Conservation (phyloP, 2,113 vertebrate species). For the Bettongia penicillata region DNA sequence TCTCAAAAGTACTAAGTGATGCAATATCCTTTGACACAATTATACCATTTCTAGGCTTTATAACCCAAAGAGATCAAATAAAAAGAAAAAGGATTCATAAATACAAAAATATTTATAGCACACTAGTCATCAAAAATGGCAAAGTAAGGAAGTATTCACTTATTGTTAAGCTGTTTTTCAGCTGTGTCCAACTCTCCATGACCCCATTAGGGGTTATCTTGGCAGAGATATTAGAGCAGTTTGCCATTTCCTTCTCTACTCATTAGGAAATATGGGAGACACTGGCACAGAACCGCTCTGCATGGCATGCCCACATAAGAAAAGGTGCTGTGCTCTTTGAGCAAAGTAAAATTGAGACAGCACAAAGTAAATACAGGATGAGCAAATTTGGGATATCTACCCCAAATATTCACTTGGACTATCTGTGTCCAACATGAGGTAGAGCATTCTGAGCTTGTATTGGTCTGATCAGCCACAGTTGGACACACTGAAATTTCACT, state of each 20-base stretch:
- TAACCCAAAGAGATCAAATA: not conserved
- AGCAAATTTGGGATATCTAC: too few relatives aligned
- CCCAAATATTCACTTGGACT: too few relatives aligned
- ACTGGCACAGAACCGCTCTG: too few relatives aligned
- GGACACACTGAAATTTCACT: too few relatives aligned
- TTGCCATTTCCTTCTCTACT: not conserved
- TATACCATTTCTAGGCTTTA: not conserved
- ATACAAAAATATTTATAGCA: not conserved
- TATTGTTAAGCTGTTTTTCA: not conserved
- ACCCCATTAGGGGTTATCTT: not conserved
- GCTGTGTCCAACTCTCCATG: not conserved
- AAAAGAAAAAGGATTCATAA: not conserved
- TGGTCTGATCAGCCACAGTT: too few relatives aligned
- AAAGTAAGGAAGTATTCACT: not conserved
- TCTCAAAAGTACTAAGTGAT: not conserved
- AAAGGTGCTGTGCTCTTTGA: too few relatives aligned
- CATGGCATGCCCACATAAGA: too few relatives aligned
- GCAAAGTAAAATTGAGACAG: too few relatives aligned
- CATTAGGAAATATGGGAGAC: not conserved
- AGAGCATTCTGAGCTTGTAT: too few relatives aligned
- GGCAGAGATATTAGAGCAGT: too few relatives aligned
- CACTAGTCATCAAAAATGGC: not conserved
- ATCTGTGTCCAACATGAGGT: too few relatives aligned
- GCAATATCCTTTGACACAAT: not conserved
- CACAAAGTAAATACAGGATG: too few relatives aligned